These are phyloP conservation scores for Dermatophagoides farinae DNA, from an alignment of 1,140 invertebrate species.

Conservation along the genomic window DNA sequence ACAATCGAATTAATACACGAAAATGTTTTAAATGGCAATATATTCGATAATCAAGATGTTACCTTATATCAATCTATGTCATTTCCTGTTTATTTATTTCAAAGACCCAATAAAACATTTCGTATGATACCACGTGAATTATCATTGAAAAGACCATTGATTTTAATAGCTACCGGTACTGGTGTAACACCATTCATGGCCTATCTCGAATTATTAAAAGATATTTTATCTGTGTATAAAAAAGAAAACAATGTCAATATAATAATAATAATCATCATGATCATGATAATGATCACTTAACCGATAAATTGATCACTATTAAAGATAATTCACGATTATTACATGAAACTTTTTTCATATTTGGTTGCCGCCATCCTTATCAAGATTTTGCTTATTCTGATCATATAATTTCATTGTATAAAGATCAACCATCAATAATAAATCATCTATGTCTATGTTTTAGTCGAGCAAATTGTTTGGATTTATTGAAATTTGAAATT, in stretches of 20 bases:
- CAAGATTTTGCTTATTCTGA: conserved; percentile 40
- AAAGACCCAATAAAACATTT: conserved; percentile 37
- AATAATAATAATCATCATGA: conserved; percentile 23
- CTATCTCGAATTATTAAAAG: conserved; percentile 22
- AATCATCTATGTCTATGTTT: conserved; percentile 38
- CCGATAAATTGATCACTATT: too few relatives aligned
- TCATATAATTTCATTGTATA: conserved; percentile 34
- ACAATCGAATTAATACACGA: not conserved
- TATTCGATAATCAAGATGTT: not conserved
- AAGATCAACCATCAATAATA: conserved; percentile 25
- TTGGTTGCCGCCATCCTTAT: conserved; percentile 45
- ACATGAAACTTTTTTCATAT: conserved; percentile 41
- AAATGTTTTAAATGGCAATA: not conserved
- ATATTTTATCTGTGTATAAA: too few relatives aligned
- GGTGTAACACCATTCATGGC: conserved; percentile 53
- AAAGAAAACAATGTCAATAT: conserved; percentile 16
- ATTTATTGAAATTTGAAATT: not conserved
- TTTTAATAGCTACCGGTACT: conserved; percentile 61
- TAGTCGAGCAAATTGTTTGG: conserved; percentile 33
- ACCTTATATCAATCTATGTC: conserved; percentile 14
- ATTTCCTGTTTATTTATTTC: conserved; percentile 34
- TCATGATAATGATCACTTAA: too few relatives aligned
- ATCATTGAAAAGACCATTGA: conserved; percentile 35
- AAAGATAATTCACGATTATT: conserved; percentile 17
- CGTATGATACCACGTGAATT: conserved; percentile 26